Base-by-base conservation (phyloP, 2,113 vertebrate species). In the Natator depressus region DNA sequence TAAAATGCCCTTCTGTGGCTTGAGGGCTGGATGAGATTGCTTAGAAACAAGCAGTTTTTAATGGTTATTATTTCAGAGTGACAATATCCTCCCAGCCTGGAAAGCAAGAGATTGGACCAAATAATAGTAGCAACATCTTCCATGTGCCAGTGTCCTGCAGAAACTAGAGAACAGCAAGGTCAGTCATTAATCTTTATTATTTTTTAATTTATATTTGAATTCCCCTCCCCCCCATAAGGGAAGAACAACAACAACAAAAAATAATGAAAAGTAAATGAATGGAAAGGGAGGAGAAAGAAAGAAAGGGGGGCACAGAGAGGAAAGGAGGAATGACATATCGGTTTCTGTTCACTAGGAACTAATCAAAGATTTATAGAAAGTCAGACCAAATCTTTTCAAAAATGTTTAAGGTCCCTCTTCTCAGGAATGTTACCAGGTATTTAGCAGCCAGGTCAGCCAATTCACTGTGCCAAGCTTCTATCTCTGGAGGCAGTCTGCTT, bases 221-320 rank as follows among this genome's bases (percentile, higher is more conserved):
- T 72, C 5, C 1, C 5, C 2, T 5, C 20, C 16, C 19, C n/a
- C n/a, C 5, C 29, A 35, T 35, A 19, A 17, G 62, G 11, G 7
- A 35, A 35, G 17, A n/a, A 38, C 16, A 38, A 38, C 20, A 38
- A 19, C 3, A 38, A 38, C 1, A 38, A 50, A 49, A 19, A 49
- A 49, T 24, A 20, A 79, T 14, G 14, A 12, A 49, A 46, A 80
- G 25, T 29, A 50, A 80, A 80, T 5, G 13, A 49, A 14, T 47
- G 10, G 38, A 25, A n/a, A 42, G 4, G 9, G 24, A 47, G 42
- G 75, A 35, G 13, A 47, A 25, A 11, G 38, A 46, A 76, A 42
- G n/a, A 38, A 46, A 11, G 19, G 11, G 76, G 46, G 42, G 46
- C 24, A 10, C 47, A 47, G 47, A 17, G 46, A 49, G 47, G 76